These are phyloP conservation scores for Callipepla californica DNA, from an alignment of 2,113 vertebrate genomes.

Conservation along the genomic window DNA sequence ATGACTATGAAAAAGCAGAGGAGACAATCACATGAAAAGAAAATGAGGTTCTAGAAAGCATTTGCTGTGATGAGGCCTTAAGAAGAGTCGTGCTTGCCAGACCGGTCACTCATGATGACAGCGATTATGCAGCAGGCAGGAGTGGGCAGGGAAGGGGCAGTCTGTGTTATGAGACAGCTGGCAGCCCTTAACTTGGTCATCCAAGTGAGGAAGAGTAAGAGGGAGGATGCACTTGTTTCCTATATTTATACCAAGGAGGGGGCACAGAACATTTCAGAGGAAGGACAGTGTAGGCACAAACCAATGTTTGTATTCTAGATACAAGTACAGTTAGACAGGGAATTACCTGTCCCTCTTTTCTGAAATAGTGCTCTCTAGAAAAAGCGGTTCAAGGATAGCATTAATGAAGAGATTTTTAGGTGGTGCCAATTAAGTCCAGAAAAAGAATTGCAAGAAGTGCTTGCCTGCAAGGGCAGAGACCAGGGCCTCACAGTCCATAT, in stretches of 20 bases:
- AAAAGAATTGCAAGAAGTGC: background rate
- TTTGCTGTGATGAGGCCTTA: background rate
- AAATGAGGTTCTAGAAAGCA: background rate
- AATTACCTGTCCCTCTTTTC: background rate
- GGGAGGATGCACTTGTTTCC: background rate
- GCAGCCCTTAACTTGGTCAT: background rate
- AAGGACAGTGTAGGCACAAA: background rate
- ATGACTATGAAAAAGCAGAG: background rate
- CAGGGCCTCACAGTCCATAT: background rate
- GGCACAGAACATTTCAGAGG: background rate
- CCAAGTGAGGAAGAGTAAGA: background rate
- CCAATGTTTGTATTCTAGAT: fast-evolving
- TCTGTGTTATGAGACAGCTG: background rate
- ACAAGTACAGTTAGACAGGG: background rate
- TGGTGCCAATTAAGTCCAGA: background rate
- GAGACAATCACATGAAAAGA: background rate
- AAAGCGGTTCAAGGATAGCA: background rate
- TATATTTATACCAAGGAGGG: background rate
- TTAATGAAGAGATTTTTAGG: background rate
- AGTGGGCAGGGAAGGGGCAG: background rate
- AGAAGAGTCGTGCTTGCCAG: background rate
- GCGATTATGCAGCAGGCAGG: background rate
- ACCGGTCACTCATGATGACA: fast-evolving
- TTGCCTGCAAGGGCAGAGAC: background rate
- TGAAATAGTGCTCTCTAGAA: background rate